Percentiles rank a stretch among this genome's conserved stretches.
These are phyloP conservation scores for Punctoribates punctum DNA, from an alignment of 2,888 invertebrate species.

Conservation along the genomic window DNA sequence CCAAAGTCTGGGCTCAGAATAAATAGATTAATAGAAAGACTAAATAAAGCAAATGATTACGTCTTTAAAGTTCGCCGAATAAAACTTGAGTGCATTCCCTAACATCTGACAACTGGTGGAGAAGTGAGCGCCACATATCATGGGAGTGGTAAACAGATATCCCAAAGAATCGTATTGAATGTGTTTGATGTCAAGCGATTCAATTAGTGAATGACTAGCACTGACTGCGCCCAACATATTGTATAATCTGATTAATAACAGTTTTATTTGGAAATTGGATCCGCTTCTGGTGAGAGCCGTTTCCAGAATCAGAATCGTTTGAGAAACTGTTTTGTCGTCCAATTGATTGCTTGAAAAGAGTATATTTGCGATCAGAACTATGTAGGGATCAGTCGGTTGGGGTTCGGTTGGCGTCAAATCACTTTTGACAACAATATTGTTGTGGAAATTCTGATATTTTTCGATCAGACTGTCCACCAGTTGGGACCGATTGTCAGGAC, in stretches of 20 bases:
- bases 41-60: constrained; percentile 58
- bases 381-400: constrained; percentile 67
- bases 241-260: constrained; percentile 76
- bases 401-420: constrained; percentile 55
- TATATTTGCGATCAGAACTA: constrained; percentile 70
- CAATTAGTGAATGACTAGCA: constrained; percentile 70
- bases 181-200: constrained; percentile 82
- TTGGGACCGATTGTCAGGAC: neutral
- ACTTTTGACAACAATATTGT: constrained; percentile 11
- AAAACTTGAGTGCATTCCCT: constrained; percentile 76
- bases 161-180: constrained; percentile 88
- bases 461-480: neutral
- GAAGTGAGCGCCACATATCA: constrained; percentile 10
- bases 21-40: constrained; percentile 36
- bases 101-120: constrained; percentile 64
- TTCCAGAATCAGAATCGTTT: constrained; percentile 65
- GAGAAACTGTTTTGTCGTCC: constrained; percentile 52
- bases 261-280: constrained; percentile 82
- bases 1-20: constrained; percentile 65
- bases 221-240: constrained; percentile 69
- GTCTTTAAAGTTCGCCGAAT: constrained; percentile 81
- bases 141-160: constrained; percentile 36
- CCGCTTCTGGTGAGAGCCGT: constrained; percentile 71
- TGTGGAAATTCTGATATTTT: neutral
- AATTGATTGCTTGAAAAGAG: constrained; percentile 60